These are phyloP conservation scores for Pyrrhia umbra DNA, from an alignment of 2,888 invertebrate species.

Conservation along the genomic window DNA sequence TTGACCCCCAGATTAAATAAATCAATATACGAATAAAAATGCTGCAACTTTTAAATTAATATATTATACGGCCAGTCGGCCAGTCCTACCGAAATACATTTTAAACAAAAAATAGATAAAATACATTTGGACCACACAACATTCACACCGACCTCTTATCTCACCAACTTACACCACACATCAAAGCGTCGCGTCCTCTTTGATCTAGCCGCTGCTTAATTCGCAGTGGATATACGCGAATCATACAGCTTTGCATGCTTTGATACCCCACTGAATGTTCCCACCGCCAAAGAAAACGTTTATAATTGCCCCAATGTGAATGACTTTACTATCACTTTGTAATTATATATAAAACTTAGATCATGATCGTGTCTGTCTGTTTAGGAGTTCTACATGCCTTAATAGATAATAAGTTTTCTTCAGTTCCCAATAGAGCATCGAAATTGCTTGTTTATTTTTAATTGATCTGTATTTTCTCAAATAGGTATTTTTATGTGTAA, in stretches of 20 bases:
- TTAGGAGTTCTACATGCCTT: no score
- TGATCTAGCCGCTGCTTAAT: conserved; percentile 69
- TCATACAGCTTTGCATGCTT: conserved; percentile 68
- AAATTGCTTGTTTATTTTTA: no score
- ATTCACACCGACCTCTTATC: conserved; percentile 13
- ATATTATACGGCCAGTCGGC: no score
- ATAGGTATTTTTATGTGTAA: no score
- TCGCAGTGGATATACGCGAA: conserved; percentile 67
- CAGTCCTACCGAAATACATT: background rate
- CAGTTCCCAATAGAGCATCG: no score
- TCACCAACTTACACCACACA: conserved; percentile 47
- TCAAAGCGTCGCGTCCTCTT: conserved; percentile 59
- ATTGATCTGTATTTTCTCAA: no score
- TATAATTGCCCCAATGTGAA: conserved; percentile 53
- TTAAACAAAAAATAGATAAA: background rate
- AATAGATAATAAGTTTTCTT: no score
- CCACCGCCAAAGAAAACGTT: conserved; percentile 52
- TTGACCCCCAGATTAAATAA: background rate
- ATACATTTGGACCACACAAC: conserved; percentile 15
- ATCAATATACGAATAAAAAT: background rate
- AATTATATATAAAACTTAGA: conserved; percentile 3
- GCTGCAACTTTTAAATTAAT: no score
- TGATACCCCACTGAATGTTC: conserved; percentile 56
- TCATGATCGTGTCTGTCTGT: conserved; percentile 7
- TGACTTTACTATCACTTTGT: conserved; percentile 43